These are phyloP conservation scores for Thymallus thymallus DNA, from an alignment of 2,113 vertebrate species.

Conservation along the genomic window DNA sequence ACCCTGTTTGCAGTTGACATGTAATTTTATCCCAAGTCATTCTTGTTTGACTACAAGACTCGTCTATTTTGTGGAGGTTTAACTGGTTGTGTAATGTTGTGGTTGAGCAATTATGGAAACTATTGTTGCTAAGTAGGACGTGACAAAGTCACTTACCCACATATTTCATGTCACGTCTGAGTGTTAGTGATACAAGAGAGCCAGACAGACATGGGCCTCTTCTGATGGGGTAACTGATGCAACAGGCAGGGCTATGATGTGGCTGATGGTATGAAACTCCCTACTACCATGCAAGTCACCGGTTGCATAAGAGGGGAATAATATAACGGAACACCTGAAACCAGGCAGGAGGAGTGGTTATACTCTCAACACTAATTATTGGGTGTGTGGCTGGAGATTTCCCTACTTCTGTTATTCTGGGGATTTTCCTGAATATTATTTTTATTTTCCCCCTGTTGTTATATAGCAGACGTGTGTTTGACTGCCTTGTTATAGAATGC, in stretches of 20 bases:
- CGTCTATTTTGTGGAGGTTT: too few relatives aligned
- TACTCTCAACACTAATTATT: too few relatives aligned
- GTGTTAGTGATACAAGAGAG: neutral
- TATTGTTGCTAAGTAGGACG: conserved; percentile 12
- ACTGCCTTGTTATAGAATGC: neutral
- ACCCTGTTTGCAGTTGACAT: too few relatives aligned
- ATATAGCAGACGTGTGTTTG: neutral
- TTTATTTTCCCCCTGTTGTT: neutral
- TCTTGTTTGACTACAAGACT: too few relatives aligned
- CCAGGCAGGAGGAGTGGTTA: neutral
- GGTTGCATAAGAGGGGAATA: neutral
- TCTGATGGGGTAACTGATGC: neutral
- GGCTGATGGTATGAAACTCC: neutral
- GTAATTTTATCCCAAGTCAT: too few relatives aligned
- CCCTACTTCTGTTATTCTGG: neutral
- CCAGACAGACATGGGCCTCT: neutral
- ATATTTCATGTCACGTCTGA: neutral
- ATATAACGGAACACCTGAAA: conserved; percentile 9
- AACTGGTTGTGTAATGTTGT: too few relatives aligned
- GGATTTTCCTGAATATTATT: conserved; percentile 10
- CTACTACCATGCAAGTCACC: neutral
- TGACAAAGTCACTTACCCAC: neutral
- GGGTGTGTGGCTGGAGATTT: neutral
- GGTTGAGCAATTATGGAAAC: neutral
- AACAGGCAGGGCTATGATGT: conserved; percentile 15